Percentiles rank a stretch among this genome's conserved stretches.
Conservation (phyloP, 2,113 vertebrate species). For the Balaeniceps rex region DNA sequence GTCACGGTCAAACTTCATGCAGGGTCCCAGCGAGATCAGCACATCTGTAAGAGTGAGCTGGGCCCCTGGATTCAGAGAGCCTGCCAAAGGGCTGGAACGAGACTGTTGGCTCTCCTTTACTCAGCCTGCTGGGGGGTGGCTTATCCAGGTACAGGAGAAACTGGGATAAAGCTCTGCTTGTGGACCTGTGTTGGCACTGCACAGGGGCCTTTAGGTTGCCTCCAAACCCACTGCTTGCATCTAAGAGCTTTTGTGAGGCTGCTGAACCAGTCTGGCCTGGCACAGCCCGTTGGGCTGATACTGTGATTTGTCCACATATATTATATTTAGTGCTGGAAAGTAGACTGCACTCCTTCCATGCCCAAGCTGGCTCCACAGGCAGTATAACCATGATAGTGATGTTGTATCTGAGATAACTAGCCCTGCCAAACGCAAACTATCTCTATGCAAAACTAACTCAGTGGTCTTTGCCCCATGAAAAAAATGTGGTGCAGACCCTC, state of each 20-base stretch:
- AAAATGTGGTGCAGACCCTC: background rate
- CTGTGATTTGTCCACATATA: background rate
- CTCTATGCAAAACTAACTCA: background rate
- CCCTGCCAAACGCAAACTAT: background rate
- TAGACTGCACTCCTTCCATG: background rate
- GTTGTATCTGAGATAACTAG: background rate
- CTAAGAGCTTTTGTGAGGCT: background rate
- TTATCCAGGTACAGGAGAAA: background rate
- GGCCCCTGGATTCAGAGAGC: background rate
- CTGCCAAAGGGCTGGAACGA: background rate
- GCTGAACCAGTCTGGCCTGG: background rate
- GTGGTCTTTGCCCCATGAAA: background rate
- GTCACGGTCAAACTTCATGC: background rate
- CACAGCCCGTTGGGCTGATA: background rate
- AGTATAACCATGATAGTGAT: background rate
- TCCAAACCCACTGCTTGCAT: background rate
- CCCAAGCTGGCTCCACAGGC: background rate
- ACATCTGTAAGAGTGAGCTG: background rate
- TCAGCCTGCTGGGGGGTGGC: background rate
- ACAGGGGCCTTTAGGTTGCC: background rate
- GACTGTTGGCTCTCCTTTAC: background rate
- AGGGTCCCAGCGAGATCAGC: background rate
- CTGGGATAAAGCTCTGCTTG: background rate
- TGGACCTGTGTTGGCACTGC: background rate
- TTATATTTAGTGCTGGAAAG: background rate